phyloP scores from a whole-genome alignment of 2,888 invertebrate genomes.

The Epinotia demarniana region DNA sequence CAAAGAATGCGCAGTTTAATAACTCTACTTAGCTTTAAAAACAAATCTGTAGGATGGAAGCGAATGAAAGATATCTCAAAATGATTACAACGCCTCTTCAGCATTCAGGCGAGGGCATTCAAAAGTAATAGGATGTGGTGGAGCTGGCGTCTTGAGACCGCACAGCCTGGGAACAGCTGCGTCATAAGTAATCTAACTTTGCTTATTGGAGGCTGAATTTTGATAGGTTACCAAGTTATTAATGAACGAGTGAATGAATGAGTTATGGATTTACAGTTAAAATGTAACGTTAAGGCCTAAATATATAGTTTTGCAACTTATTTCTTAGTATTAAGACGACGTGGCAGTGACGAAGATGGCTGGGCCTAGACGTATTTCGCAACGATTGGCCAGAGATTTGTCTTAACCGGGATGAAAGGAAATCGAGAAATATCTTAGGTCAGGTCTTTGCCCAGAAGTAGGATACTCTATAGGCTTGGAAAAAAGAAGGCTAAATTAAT shows the following conservation, averaged over 20 bases:
- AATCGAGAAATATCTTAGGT: too few species aligned
- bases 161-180: conserved; percentile 1
- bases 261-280: not conserved
- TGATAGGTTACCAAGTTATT: not conserved
- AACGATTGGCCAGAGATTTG: too few species aligned
- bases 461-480: too few species aligned
- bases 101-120: conserved; percentile 23
- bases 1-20: not conserved
- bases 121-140: conserved; percentile 41
- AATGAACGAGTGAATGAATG: too few species aligned
- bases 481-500: too few species aligned
- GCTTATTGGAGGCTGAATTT: not conserved
- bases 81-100: conserved; percentile 25
- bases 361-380: too few species aligned
- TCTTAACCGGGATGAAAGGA: too few species aligned
- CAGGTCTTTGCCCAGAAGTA: too few species aligned
- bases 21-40: not conserved
- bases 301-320: too few species aligned
- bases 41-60: not conserved
- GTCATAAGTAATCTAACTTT: not conserved
- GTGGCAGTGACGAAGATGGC: too few species aligned
- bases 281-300: too few species aligned
- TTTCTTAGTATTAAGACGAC: too few species aligned
- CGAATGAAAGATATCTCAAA: conserved; percentile 26
- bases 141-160: not conserved